Conservation (phyloP, 1,140 invertebrate species). For the Saccostrea cuccullata region DNA sequence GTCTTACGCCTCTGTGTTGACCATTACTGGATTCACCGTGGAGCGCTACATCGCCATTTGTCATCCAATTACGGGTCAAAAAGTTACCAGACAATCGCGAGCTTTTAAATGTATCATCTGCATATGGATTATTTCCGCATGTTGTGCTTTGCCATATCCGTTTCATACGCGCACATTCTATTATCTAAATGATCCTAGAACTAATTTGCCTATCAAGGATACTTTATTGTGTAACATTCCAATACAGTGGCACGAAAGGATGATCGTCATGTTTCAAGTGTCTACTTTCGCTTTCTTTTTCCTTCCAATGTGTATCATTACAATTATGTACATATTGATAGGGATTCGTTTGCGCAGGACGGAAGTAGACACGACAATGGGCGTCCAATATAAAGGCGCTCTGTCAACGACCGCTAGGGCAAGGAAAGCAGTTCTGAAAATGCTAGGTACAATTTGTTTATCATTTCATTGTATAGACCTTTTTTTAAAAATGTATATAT, state of each 20-base stretch:
- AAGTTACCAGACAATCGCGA: conserved; percentile 88
- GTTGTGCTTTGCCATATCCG: conserved; percentile 86
- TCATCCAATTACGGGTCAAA: conserved; percentile 92
- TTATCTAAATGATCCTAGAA: conserved; percentile 62
- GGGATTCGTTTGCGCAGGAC: conserved; percentile 53
- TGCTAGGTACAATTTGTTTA: conserved; percentile 68
- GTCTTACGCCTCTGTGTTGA: conserved; percentile 94
- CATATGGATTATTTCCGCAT: conserved; percentile 88
- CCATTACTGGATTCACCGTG: conserved; percentile 95
- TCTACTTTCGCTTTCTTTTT: conserved; percentile 79
- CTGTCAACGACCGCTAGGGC: conserved; percentile 67
- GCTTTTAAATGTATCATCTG: conserved; percentile 88
- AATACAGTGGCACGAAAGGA: conserved; percentile 64
- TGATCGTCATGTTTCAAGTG: conserved; percentile 74
- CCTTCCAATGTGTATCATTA: conserved; percentile 78
- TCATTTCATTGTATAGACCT: too few species aligned
- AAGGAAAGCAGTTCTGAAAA: conserved; percentile 74
- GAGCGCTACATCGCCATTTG: conserved; percentile 97
- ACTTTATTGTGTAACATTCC: conserved; percentile 76
- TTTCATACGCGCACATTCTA: conserved; percentile 72
- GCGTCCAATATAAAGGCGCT: conserved; percentile 49
- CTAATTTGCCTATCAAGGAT: conserved; percentile 50
- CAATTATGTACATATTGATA: conserved; percentile 75
- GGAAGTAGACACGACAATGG: conserved; percentile 45
- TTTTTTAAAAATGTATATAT: too few species aligned